Conservation (phyloP, 2,113 vertebrate species). For the Mesoclemmys tuberculata region DNA sequence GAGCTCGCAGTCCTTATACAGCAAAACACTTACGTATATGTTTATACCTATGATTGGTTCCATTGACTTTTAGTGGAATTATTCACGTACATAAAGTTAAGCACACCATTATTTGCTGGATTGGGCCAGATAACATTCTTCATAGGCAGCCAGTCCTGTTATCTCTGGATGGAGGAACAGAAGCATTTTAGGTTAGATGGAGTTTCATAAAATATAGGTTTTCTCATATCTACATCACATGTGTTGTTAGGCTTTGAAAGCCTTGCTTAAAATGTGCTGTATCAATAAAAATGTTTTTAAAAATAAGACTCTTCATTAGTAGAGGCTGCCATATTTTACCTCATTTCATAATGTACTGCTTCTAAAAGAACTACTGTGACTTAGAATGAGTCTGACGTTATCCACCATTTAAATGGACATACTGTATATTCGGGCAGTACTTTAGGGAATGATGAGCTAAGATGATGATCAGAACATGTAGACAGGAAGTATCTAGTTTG, state of each 20-base stretch:
- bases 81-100: background rate
- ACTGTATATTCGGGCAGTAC: background rate
- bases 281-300: background rate
- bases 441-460: background rate
- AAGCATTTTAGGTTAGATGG: background rate
- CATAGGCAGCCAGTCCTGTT: too few species aligned
- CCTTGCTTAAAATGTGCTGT: background rate
- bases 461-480: background rate
- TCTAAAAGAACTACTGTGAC: background rate
- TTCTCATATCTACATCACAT: background rate
- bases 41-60: background rate
- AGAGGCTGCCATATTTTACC: background rate
- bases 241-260: background rate
- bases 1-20: background rate
- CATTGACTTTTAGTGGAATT: background rate
- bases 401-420: background rate
- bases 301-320: background rate
- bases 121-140: background rate
- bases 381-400: background rate
- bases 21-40: background rate
- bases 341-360: background rate
- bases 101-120: background rate
- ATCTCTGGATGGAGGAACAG: background rate
- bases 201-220: background rate
- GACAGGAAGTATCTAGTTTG: background rate